These are phyloP conservation scores for Ditula angustiorana DNA, from an alignment of 2,888 invertebrate species.

Conservation along the genomic window DNA sequence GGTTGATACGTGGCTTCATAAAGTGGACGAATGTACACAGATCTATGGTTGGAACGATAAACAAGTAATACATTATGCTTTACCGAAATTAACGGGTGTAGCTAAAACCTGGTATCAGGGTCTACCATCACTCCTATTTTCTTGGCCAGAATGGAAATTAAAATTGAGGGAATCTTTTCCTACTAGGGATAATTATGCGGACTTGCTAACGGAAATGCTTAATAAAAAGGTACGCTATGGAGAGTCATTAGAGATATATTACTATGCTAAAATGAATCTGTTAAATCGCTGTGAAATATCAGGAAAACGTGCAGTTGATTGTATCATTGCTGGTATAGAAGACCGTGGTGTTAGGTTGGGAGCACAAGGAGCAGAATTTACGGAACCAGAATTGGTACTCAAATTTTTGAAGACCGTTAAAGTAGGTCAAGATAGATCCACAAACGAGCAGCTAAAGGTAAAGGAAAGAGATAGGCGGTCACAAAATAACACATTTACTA, in stretches of 20 bases:
- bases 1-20: conserved; percentile 9
- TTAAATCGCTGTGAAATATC: conserved; percentile 17
- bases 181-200: conserved; percentile 6
- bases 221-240: background rate
- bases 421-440: background rate
- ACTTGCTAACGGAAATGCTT: conserved; percentile 7
- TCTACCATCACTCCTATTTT: background rate
- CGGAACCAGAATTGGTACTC: background rate
- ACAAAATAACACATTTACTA: background rate
- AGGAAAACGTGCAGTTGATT: conserved; percentile 15
- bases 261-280: conserved; percentile 13
- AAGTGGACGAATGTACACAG: conserved; percentile 14
- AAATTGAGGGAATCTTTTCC: conserved; percentile 18
- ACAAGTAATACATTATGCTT: conserved; percentile 7
- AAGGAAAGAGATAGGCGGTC: background rate
- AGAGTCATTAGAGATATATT: conserved; percentile 15
- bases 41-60: conserved; percentile 18
- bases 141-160: conserved; percentile 15
- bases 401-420: background rate
- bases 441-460: background rate
- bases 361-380: conserved; percentile 7
- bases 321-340: conserved; percentile 13
- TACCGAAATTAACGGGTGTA: conserved; percentile 7
- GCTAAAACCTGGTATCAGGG: conserved; percentile 25
- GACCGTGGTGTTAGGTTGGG: conserved; percentile 4